Base-by-base conservation (phyloP, 1,140 invertebrate genomes). In the Pseudomyrmex pallidus region DNA sequence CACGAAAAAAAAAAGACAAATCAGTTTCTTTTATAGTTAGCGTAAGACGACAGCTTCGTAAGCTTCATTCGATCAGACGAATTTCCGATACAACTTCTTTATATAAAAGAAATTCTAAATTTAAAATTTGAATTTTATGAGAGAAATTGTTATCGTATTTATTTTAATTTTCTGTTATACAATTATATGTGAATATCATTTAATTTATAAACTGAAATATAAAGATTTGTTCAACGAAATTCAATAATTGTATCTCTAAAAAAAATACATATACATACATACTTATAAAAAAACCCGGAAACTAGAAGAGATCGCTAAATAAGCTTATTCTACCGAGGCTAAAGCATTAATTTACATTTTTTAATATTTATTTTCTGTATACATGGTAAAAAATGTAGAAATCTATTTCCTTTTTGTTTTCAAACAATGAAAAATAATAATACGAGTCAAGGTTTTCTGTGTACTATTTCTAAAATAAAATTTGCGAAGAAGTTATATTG, bases 11-110 rank as follows among this genome's bases (percentile, higher is more conserved):
- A 57, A 48, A 57, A 54, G 5, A 13, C 4, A 62, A 57, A 35
- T 20, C 22, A n/a, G 54, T 63, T 17, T 74, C n/a, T 62, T 46
- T 13, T 76, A 44, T 44, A 48, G 61, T 48, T 46, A 17, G n/a
- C 35, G 9, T 15, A 59, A 76, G 62, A 74, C 64, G 73, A 83
- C 68, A 84, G 68, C 66, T 12, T 20, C 77, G 68, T 82, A 25
- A 46, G 67, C 15, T 62, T 68, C 4, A 54, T 52, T 52, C 46
- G 12, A 78, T 54, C 66, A 72, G 76, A 20, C 20, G n/a, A 52
- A 46, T 61, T 61, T 20, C 12, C 20, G 50, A 80, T 70, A 54
- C 35, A 12, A 13, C 56, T 72, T 70, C 66, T 80, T 59, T 54
- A 50, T 70, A 59, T 68, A 17, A 57, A 46, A 48, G 17, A 68